These are phyloP conservation scores for Momotus momota DNA, from an alignment of 2,797 vertebrate species.

Conservation along the genomic window DNA sequence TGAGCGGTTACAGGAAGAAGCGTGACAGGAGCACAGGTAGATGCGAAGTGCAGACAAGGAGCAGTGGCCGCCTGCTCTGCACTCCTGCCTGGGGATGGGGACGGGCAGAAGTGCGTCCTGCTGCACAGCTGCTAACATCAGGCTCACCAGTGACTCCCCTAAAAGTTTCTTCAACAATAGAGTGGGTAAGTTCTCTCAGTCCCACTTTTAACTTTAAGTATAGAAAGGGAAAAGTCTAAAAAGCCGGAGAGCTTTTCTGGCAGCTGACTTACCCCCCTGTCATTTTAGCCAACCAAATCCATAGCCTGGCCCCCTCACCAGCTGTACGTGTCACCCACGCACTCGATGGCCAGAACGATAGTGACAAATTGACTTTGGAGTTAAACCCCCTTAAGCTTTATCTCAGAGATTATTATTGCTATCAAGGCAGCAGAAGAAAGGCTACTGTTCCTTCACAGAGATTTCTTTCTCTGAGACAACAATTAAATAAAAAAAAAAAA, in stretches of 20 bases:
- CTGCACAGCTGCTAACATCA: background rate
- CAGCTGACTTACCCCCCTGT: background rate
- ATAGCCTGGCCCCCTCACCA: fast-evolving
- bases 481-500: background rate
- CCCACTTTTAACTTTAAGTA: fast-evolving
- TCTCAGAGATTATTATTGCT: conserved; percentile 25
- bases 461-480: conserved; percentile 13
- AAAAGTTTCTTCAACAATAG: background rate
- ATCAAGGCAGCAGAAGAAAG: conserved; percentile 34
- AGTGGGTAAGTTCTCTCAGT: background rate
- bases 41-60: background rate
- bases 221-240: background rate
- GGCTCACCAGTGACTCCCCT: background rate
- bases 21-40: fast-evolving
- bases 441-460: background rate
- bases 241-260: background rate
- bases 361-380: background rate
- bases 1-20: background rate
- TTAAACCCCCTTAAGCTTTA: background rate
- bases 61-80: background rate
- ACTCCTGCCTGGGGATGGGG: background rate
- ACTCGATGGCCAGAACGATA: background rate
- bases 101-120: background rate
- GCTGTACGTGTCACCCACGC: fast-evolving
- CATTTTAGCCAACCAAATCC: background rate